Evolutionary conservation across 2,888 invertebrate species (phyloP).

Genomic region (Miltochrista miniata): DNA sequence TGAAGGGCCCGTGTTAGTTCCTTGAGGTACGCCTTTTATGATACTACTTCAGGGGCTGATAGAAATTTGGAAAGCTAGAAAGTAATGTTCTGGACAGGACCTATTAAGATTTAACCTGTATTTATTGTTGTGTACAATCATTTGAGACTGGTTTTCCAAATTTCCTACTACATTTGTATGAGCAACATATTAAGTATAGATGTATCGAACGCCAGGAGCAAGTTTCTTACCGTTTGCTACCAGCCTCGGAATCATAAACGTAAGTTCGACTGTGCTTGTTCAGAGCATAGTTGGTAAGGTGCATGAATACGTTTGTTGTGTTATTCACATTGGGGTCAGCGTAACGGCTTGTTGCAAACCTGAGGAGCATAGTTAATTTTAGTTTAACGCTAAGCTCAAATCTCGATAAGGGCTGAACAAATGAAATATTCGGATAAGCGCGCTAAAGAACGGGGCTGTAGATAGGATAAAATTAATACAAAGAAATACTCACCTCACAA

Average conservation of each 20-base stretch:
- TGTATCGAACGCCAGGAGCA: neutral
- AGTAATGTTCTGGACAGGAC: too few species aligned
- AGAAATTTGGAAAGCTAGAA: too few species aligned
- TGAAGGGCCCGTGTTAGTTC: neutral
- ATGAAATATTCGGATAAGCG: too few species aligned
- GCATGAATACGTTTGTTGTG: constrained; percentile 95
- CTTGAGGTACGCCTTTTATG: neutral
- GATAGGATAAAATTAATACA: too few species aligned
- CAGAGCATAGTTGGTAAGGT: constrained; percentile 96
- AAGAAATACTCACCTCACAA: constrained; percentile 85
- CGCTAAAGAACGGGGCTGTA: too few species aligned
- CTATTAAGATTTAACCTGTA: too few species aligned
- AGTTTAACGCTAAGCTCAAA: neutral
- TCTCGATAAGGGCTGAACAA: too few species aligned
- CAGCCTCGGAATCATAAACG: constrained; percentile 91
- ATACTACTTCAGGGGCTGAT: too few species aligned
- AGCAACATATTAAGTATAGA: too few species aligned
- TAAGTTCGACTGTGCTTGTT: constrained; percentile 95
- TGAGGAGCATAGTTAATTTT: constrained; percentile 40
- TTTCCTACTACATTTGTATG: too few species aligned
- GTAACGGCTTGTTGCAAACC: constrained; percentile 95
- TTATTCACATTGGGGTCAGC: constrained; percentile 92
- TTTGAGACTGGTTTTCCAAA: too few species aligned
- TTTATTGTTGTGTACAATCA: too few species aligned
- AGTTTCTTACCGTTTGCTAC: constrained; percentile 90